phyloP scores from a whole-genome alignment of 2,888 invertebrate species.

The Neelides folsomi region DNA sequence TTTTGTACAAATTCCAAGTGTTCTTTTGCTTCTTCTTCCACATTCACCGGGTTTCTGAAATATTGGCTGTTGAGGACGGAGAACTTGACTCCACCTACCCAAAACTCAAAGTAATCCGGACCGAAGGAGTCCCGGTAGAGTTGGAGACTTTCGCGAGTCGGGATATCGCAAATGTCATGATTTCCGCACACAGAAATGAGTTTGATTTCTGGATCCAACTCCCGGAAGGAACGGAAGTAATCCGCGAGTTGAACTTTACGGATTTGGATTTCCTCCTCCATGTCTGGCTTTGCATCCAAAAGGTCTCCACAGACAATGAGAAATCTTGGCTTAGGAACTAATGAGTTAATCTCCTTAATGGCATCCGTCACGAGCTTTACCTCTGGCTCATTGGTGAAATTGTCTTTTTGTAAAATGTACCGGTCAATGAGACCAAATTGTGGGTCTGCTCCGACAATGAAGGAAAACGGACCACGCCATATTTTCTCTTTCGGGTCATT shows the following conservation, averaged over 20 bases:
- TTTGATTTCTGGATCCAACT: conserved; percentile 39
- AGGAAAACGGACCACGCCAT: conserved; percentile 40
- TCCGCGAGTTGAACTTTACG: conserved; percentile 36
- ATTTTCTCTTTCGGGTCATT: conserved; percentile 28
- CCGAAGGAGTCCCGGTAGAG: conserved; percentile 36
- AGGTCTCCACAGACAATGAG: conserved; percentile 43
- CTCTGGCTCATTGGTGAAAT: conserved; percentile 36
- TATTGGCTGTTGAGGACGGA: conserved; percentile 42
- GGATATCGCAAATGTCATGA: conserved; percentile 42
- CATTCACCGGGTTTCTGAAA: conserved; percentile 34
- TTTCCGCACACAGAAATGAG: conserved; percentile 43
- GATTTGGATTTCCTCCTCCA: conserved; percentile 14
- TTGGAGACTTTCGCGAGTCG: conserved; percentile 37
- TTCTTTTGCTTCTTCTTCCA: conserved; percentile 30
- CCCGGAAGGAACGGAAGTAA: conserved; percentile 36
- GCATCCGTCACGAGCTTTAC: conserved; percentile 36
- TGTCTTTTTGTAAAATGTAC: conserved; percentile 34
- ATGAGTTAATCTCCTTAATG: conserved; percentile 38
- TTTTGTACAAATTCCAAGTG: conserved; percentile 37
- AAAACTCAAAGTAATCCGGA: conserved; percentile 43
- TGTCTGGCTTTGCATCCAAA: conserved; percentile 39
- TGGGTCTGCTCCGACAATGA: conserved; percentile 42
- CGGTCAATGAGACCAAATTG: conserved; percentile 41
- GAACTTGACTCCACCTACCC: conserved; percentile 40
- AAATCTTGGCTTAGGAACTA: conserved; percentile 40